Conservation (phyloP, 2,113 vertebrate species). For the Clupea harengus region DNA sequence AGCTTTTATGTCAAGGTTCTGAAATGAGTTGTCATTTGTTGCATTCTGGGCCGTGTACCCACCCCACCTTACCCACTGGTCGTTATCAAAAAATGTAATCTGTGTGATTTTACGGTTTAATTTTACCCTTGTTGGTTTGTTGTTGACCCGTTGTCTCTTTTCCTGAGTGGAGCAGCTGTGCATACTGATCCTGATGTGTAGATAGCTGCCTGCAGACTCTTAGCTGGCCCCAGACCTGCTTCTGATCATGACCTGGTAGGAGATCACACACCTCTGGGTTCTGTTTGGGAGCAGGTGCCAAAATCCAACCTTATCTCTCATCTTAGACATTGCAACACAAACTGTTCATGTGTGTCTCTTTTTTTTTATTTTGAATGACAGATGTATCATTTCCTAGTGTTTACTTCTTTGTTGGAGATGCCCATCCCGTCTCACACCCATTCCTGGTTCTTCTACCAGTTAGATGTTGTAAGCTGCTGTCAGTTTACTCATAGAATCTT, state of each 20-base stretch:
- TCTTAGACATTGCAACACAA: neutral
- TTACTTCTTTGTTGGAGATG: neutral
- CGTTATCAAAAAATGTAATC: neutral
- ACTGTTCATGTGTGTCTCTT: neutral
- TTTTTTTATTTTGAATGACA: neutral
- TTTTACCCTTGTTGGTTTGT: constrained; percentile 3
- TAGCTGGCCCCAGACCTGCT: neutral
- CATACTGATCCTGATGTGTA: neutral
- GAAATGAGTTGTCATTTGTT: neutral
- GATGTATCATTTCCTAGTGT: neutral
- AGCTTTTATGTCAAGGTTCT: neutral
- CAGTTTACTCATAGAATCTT: constrained; percentile 6
- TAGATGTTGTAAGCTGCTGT: neutral
- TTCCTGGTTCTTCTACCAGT: neutral
- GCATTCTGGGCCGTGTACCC: neutral
- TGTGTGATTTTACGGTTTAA: neutral
- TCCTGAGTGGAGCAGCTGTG: neutral
- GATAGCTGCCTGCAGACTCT: neutral
- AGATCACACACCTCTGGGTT: neutral
- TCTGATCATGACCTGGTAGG: neutral
- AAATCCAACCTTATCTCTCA: neutral
- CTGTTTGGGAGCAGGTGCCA: neutral
- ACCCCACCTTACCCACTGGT: neutral
- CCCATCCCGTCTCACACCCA: neutral
- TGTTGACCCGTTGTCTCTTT: neutral